Conservation (phyloP, 2,113 vertebrate species). For the Ophiodon elongatus region DNA sequence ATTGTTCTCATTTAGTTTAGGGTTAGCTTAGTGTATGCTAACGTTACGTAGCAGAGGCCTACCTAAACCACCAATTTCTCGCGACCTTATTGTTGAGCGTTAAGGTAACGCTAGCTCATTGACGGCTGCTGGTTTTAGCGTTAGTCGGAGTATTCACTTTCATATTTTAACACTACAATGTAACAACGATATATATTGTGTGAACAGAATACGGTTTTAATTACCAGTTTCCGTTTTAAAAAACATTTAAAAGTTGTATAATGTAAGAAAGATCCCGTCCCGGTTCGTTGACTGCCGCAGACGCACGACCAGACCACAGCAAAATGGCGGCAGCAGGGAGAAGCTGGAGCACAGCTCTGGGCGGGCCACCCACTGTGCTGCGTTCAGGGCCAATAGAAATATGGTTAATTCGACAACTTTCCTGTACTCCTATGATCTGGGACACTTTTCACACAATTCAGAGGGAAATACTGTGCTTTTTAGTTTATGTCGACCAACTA, state of each 20-base stretch:
- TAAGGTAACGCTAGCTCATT: not conserved
- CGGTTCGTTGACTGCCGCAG: constrained; percentile 1
- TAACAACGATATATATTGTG: not conserved
- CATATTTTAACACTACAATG: not conserved
- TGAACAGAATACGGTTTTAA: constrained; percentile 27
- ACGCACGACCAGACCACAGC: not conserved
- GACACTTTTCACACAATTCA: not conserved
- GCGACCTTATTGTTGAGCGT: constrained; percentile 24
- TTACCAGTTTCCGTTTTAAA: constrained; percentile 65
- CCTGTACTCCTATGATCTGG: not conserved
- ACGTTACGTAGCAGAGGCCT: constrained; percentile 51
- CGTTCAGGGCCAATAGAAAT: accelerated
- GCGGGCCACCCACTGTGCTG: not conserved
- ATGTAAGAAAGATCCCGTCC: constrained; percentile 8
- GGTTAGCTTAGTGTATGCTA: not conserved
- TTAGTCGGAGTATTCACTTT: not conserved
- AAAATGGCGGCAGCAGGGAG: constrained; percentile 65
- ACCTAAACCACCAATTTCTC: not conserved
- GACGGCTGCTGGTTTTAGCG: not conserved
- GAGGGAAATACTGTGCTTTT: not conserved
- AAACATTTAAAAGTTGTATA: constrained; percentile 17
- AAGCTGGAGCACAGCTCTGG: not conserved
- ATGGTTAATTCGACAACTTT: not conserved
- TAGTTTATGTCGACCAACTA: not conserved
- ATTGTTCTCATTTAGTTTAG: not conserved